A percentile compares a stretch with the other conserved stretches of the same genome.
Evolutionary conservation across 2,888 invertebrate species (phyloP).

Genomic region (Plebejus melissa): DNA sequence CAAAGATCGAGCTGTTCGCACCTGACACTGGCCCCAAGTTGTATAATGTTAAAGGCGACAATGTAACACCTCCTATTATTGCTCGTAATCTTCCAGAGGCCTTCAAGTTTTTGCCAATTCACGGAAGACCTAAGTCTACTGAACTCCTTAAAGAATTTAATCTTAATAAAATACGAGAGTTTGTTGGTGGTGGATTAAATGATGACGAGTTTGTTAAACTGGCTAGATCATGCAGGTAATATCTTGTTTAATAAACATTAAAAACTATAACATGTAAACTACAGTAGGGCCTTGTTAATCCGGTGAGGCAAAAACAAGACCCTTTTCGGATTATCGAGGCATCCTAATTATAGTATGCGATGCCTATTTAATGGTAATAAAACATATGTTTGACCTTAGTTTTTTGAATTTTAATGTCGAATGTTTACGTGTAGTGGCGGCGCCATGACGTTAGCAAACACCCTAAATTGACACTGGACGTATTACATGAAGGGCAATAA

Average conservation of each 20-base stretch:
- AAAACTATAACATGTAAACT: background rate
- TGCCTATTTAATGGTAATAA: too few species aligned
- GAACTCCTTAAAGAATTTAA: conserved; percentile 45
- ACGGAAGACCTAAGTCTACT: conserved; percentile 45
- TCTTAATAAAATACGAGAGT: conserved; percentile 51
- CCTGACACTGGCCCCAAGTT: conserved; percentile 45
- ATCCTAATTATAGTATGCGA: too few species aligned
- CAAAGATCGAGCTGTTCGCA: background rate
- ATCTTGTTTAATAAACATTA: background rate
- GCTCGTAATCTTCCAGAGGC: conserved; percentile 51
- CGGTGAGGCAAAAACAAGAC: too few species aligned
- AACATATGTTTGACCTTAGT: too few species aligned
- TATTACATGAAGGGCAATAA: too few species aligned
- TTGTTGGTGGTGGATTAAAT: conserved; percentile 55
- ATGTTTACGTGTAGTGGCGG: too few species aligned
- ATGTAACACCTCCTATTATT: conserved; percentile 53
- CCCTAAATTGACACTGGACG: too few species aligned
- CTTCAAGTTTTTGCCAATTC: conserved; percentile 56
- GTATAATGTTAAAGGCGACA: conserved; percentile 47
- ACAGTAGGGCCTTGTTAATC: too few species aligned
- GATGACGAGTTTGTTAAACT: conserved; percentile 62
- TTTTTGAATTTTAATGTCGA: too few species aligned
- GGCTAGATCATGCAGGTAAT: conserved; percentile 67
- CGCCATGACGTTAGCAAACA: too few species aligned
- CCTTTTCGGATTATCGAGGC: too few species aligned